Evolutionary conservation across 2,797 vertebrate genomes (phyloP).

Genomic region (Sebastiscus tertius): DNA sequence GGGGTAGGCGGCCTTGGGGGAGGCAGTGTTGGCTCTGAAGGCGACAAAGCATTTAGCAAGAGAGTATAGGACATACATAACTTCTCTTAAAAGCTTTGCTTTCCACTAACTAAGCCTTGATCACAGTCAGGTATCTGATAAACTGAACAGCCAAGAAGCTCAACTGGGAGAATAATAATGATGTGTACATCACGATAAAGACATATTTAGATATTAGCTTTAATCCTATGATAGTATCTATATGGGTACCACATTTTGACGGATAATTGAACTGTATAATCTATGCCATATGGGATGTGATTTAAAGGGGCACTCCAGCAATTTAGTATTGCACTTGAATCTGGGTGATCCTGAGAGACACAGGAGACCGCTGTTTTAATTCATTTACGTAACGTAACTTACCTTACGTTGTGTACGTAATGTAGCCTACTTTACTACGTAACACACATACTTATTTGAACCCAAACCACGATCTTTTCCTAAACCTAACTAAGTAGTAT

Average conservation of each 20-base stretch:
- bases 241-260: background rate
- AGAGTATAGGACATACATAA: constrained; percentile 5
- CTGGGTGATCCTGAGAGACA: background rate
- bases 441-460: too few relatives aligned
- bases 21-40: constrained; percentile 32
- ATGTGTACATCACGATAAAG: background rate
- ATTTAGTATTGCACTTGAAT: background rate
- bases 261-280: background rate
- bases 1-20: constrained; percentile 31
- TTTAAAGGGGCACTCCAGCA: background rate
- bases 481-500: too few relatives aligned
- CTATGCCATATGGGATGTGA: background rate
- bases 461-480: too few relatives aligned
- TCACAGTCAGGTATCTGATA: background rate
- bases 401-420: too few relatives aligned
- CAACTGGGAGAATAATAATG: background rate
- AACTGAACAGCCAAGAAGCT: background rate
- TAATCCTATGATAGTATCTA: background rate
- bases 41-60: constrained; percentile 31
- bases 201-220: background rate
- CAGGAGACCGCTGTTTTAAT: too few relatives aligned
- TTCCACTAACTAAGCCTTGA: constrained; percentile 6
- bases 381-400: fast-evolving
- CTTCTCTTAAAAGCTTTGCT: constrained; percentile 20
- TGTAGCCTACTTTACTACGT: too few relatives aligned